A percentile compares a stretch with the other conserved stretches of the same genome.
phyloP scores from a whole-genome alignment of 1,140 invertebrate genomes.

The Brachionus asplanchnoidis region DNA sequence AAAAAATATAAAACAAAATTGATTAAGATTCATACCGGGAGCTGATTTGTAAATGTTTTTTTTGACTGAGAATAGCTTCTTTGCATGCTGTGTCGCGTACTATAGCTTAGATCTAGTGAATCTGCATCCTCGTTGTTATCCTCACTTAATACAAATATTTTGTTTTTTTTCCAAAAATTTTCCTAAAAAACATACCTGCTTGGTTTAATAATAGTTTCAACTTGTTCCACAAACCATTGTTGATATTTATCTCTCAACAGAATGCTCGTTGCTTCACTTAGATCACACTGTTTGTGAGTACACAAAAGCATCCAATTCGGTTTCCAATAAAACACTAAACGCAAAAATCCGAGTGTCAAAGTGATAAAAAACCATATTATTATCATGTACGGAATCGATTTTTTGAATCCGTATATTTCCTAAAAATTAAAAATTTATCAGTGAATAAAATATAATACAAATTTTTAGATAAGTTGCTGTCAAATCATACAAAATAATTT shows the following conservation, averaged over 20 bases:
- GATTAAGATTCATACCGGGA: not conserved
- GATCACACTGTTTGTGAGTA: constrained; percentile 66
- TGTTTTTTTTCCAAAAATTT: no score
- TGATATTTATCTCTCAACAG: constrained; percentile 59
- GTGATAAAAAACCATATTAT: constrained; percentile 65
- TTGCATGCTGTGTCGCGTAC: not conserved
- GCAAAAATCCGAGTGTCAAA: constrained; percentile 68
- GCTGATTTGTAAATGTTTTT: not conserved
- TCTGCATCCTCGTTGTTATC: constrained; percentile 2
- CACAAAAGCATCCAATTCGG: constrained; percentile 70
- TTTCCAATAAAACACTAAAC: constrained; percentile 79
- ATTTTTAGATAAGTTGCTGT: not conserved
- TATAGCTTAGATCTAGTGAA: not conserved
- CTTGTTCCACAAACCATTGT: constrained; percentile 40
- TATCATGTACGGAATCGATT: constrained; percentile 57
- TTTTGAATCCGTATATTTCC: constrained; percentile 61
- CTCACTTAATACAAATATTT: not conserved
- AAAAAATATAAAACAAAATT: not conserved
- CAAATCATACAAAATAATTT: no score
- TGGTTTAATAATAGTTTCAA: not conserved
- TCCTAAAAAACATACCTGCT: not conserved
- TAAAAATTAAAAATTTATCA: not conserved
- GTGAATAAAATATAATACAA: not conserved
- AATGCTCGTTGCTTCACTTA: constrained; percentile 70
- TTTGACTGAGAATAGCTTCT: not conserved